phyloP scores from a whole-genome alignment of 1,140 invertebrate species.

The Halesus radiatus region DNA sequence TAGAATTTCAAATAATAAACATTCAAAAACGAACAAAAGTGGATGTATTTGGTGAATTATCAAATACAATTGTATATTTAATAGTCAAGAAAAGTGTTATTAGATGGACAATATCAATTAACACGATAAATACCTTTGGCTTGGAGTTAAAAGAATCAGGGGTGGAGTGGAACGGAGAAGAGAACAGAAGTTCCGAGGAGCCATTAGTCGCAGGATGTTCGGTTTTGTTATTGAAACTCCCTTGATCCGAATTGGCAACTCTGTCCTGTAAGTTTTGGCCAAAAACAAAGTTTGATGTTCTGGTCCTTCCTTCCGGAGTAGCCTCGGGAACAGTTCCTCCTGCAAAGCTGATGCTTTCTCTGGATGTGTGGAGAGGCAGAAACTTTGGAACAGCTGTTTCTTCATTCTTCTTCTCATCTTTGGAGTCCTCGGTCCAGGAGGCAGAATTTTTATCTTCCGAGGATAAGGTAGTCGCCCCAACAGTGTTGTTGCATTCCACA shows the following conservation, averaged over 20 bases:
- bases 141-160: conserved; percentile 59
- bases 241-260: conserved; percentile 68
- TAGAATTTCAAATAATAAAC: too few species aligned
- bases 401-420: conserved; percentile 54
- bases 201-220: conserved; percentile 71
- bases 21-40: too few species aligned
- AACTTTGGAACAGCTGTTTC: conserved; percentile 66
- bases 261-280: conserved; percentile 92
- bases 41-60: too few species aligned
- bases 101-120: too few species aligned
- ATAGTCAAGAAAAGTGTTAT: too few species aligned
- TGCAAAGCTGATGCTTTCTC: conserved; percentile 61
- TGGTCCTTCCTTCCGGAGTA: conserved; percentile 60
- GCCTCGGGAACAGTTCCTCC: conserved; percentile 61
- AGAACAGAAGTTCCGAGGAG: conserved; percentile 73
- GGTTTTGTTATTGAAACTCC: conserved; percentile 62
- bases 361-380: conserved; percentile 65
- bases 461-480: neutral
- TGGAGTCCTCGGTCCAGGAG: conserved; percentile 54
- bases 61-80: too few species aligned
- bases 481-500: conserved; percentile 27
- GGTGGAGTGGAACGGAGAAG: conserved; percentile 68
- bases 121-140: conserved; percentile 21
- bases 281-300: conserved; percentile 83
- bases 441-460: neutral